Base-by-base conservation (phyloP, 2,113 vertebrate genomes). In the Tragelaphus strepsiceros region DNA sequence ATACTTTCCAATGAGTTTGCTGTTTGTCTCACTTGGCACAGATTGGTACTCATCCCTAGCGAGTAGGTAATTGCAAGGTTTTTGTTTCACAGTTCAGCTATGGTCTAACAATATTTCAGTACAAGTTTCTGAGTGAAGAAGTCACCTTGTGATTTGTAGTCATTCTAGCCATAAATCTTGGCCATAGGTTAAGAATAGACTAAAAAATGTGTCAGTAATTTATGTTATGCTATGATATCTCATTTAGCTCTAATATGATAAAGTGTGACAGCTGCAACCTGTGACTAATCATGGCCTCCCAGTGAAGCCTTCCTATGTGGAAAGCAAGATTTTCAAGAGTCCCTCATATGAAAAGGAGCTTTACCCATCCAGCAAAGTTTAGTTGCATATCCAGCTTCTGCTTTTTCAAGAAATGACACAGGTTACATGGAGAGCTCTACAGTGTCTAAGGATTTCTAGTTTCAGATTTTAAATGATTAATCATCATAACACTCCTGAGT, bases 241-340 rank as follows among this genome's bases (percentile, higher is more conserved):
- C 90, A 92, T 97, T 97, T 97, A 96, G 95, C 26, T 93, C 43
- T 82, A 94, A 95, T 92, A 93, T 97, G 83, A 98, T 97, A 90
- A 94, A 97, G 64, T 96, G 54, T 96, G 96, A 92, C 87, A 92
- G 74, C 71, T 84, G 56, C 87, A 96, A 83, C 28, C 78, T 92
- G 61, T 96, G 80, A 86, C 93, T 96, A 92, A 95, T 97, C 71
- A 90, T 12, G 39, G 87, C 46, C 81, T 95, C 71, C 82, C 39
- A 59, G 46, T 53, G 35, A 97, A 95, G 26, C 2, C 21, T 85
- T 91, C 67, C 77, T 91, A 71, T 86, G 30, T 56, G 61, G 54
- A 92, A 97, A 96, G 30, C 30, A 97, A 94, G 62, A 80, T 88
- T 89, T 96, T n/a, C 30, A 3, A 78, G 35, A 62, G 22, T 82